Evolutionary conservation across 2,113 vertebrate species (phyloP), one percentile per base, ranked within the genome.

Genomic region (Anser brachyrhynchus): DNA sequence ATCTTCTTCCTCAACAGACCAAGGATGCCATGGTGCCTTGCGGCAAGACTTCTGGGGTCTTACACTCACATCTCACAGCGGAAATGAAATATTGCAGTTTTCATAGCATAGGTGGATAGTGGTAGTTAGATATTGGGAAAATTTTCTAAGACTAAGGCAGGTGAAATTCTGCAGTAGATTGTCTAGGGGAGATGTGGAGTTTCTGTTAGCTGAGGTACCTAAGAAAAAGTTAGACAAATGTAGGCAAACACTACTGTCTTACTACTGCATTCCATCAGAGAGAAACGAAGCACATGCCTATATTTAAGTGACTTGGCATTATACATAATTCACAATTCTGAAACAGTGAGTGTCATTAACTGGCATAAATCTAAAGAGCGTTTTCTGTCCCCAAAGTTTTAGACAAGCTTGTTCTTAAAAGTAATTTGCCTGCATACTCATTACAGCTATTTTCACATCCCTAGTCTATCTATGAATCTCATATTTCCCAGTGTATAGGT

Each of bases 401-500:
- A 44, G 52, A 21, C 11, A 17, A 12, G 1, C 28, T 37, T 75
- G 6, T 22, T 69, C 19, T 88, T 57, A 65, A 8, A 33, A n/a
- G n/a, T 10, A 25, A 70, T 88, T 72, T 51, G 57, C 13, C n/a
- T 41, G 31, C 35, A 18, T n/a, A 0, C 29, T 72, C 54, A 12
- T 58, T 65, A 35, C 52, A 46, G 35, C 17, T 79, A 10, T 65
- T 84, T 92, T 62, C 55, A 33, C 15, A 22, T 57, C 35, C 21
- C 16, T 3, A 41, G 31, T 17, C 74, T 62, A 61, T 26, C 20
- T 7, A 4, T 22, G 69, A 5, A 49, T 52, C 58, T 39, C 4
- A 2, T 6, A 4, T 35, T 61, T 54, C 18, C 8, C 11, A 55
- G 31, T 4, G 28, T 17, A 3, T 0, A 2, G 7, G 7, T 12